Conservation (phyloP, 2,888 invertebrate species). For the Anticlea derivata region DNA sequence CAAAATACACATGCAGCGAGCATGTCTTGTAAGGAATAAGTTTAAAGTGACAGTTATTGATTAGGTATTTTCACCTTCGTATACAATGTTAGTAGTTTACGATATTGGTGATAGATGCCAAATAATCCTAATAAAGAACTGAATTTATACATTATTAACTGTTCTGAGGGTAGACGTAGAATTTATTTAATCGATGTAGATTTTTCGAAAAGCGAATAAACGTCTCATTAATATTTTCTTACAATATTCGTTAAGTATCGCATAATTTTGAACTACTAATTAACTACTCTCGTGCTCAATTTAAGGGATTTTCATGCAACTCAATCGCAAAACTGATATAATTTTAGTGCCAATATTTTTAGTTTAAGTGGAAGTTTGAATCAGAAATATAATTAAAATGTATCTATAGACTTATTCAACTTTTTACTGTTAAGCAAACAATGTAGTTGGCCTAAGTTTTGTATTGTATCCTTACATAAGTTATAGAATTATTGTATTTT, state of each 20-base stretch:
- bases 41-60: slow-evolving; percentile 69
- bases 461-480: slow-evolving; percentile 54
- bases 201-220: slow-evolving; percentile 42
- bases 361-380: slow-evolving; percentile 63
- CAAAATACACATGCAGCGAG: slow-evolving; percentile 55
- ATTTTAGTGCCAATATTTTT: slow-evolving; percentile 79
- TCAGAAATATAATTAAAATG: slow-evolving; percentile 52
- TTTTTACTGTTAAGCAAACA: slow-evolving; percentile 50
- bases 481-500: slow-evolving; percentile 43
- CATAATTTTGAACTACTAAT: slow-evolving; percentile 35
- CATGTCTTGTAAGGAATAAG: slow-evolving; percentile 57
- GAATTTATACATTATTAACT: slow-evolving; percentile 82
- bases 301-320: slow-evolving; percentile 45
- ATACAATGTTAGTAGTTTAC: slow-evolving; percentile 79
- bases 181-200: slow-evolving; percentile 68
- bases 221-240: slow-evolving; percentile 48
- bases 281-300: slow-evolving; percentile 57
- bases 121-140: slow-evolving; percentile 84
- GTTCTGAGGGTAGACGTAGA: slow-evolving; percentile 81
- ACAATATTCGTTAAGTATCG: slow-evolving; percentile 36
- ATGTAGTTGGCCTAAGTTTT: slow-evolving; percentile 77
- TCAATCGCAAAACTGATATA: slow-evolving; percentile 59
- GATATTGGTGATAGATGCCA: slow-evolving; percentile 82
- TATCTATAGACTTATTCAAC: slow-evolving; percentile 54
- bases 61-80: slow-evolving; percentile 78